phyloP scores from a whole-genome alignment of 1,140 invertebrate genomes.

The Neodiprion fabricii region DNA sequence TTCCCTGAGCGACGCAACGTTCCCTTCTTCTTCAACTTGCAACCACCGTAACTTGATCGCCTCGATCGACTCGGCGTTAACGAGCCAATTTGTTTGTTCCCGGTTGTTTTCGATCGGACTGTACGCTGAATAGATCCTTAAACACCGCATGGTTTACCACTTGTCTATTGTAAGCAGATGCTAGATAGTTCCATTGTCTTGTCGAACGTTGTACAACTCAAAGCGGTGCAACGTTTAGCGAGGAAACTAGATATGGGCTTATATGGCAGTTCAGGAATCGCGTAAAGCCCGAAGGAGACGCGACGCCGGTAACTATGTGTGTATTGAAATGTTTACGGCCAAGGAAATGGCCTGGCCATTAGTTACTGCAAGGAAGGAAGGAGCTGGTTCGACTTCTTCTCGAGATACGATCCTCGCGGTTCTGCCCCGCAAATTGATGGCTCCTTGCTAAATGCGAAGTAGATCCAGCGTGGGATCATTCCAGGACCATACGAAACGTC shows the following conservation, averaged over 20 bases:
- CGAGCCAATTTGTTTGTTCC: too few species aligned
- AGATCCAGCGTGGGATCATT: too few species aligned
- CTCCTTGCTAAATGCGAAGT: too few species aligned
- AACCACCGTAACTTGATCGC: too few species aligned
- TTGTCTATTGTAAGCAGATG: neutral
- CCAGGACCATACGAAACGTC: too few species aligned
- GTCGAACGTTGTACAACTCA: neutral
- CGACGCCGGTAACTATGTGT: neutral
- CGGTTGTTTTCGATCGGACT: too few species aligned
- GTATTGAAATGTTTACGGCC: slow-evolving; percentile 5
- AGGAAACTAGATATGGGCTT: neutral
- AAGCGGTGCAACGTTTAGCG: neutral
- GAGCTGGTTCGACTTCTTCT: too few species aligned
- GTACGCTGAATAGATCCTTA: too few species aligned
- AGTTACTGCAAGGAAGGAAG: neutral
- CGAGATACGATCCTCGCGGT: neutral
- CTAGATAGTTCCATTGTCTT: neutral
- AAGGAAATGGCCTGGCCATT: neutral
- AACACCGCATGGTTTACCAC: neutral
- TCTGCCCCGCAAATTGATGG: neutral
- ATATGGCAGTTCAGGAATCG: neutral
- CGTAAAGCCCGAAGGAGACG: neutral
- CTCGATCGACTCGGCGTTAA: too few species aligned
- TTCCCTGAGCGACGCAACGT: too few species aligned
- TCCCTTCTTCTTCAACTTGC: too few species aligned